These are phyloP conservation scores for Halisarca cf. caerulea DNA, from an alignment of 37 sponge, comb jelly and placozoan genomes.

Conservation along the genomic window DNA sequence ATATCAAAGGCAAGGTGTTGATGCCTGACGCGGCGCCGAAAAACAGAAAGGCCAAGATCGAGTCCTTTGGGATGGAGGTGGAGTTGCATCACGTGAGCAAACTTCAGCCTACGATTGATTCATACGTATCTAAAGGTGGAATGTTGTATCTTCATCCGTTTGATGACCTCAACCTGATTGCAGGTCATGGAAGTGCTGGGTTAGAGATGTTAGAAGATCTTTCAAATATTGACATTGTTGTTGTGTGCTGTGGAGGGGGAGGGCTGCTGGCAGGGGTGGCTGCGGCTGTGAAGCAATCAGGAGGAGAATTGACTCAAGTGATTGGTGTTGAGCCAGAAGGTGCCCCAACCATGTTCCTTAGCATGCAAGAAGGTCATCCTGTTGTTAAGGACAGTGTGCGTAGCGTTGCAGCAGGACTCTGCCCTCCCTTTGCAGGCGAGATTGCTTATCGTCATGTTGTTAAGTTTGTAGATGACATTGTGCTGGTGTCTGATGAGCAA, in stretches of 20 bases:
- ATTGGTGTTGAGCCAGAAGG: slow-evolving; percentile 64
- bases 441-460: slow-evolving; percentile 34
- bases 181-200: slow-evolving; percentile 60
- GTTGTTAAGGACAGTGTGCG: slow-evolving; percentile 10
- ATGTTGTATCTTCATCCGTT: slow-evolving; percentile 65
- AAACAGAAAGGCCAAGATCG: slow-evolving; percentile 29
- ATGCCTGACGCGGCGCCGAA: slow-evolving; percentile 57
- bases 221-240: slow-evolving; percentile 45
- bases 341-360: slow-evolving; percentile 64
- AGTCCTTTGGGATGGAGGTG: slow-evolving; percentile 51
- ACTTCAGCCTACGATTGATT: slow-evolving; percentile 37
- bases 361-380: slow-evolving; percentile 57
- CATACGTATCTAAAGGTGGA: slow-evolving; percentile 26
- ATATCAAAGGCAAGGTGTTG: slow-evolving; percentile 32
- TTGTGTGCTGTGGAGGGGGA: slow-evolving; percentile 77
- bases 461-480: slow-evolving; percentile 56
- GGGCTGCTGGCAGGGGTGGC: slow-evolving; percentile 68
- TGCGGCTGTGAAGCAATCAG: slow-evolving; percentile 45
- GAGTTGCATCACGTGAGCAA: slow-evolving; percentile 38
- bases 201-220: slow-evolving; percentile 60
- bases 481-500: slow-evolving; percentile 62
- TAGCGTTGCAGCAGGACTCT: slow-evolving; percentile 59
- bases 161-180: slow-evolving; percentile 59
- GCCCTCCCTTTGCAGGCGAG: slow-evolving; percentile 65
- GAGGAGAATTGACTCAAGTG: slow-evolving; percentile 23